Conservation (phyloP, 1,140 invertebrate genomes). For the Lepidurus couesii region DNA sequence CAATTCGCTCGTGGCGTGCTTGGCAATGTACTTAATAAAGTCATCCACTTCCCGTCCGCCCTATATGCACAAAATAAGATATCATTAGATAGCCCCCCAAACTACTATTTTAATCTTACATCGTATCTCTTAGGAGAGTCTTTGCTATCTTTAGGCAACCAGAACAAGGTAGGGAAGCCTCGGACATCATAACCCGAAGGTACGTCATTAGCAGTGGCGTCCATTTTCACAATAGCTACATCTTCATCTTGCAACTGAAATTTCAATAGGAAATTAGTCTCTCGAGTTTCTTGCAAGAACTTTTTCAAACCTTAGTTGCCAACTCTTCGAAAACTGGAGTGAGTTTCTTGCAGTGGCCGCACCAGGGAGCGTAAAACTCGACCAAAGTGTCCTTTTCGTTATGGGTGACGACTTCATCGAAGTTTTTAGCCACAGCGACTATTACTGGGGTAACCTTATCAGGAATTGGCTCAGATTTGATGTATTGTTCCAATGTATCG, state of each 20-base stretch:
- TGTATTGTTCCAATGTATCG: conserved; percentile 78
- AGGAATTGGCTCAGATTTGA: conserved; percentile 93
- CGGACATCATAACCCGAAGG: conserved; percentile 83
- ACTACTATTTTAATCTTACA: conserved; percentile 45
- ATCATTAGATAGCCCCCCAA: conserved; percentile 31
- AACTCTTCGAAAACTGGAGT: conserved; percentile 91
- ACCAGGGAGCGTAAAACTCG: conserved; percentile 99
- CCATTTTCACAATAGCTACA: conserved; percentile 93
- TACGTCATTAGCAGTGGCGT: conserved; percentile 98
- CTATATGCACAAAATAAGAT: conserved; percentile 45
- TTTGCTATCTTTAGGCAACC: conserved; percentile 80
- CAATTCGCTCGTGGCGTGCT: conserved; percentile 82
- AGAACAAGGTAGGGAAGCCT: conserved; percentile 97
- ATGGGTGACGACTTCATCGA: conserved; percentile 89
- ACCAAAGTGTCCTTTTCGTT: conserved; percentile 88
- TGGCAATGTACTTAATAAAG: conserved; percentile 93
- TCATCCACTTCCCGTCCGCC: conserved; percentile 91
- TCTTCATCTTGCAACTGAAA: conserved; percentile 73
- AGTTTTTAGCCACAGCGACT: conserved; percentile 93
- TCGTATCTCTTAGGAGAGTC: conserved; percentile 83
- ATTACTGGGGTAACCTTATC: conserved; percentile 80
- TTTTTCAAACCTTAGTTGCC: conserved; percentile 66
- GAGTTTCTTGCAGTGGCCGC: conserved; percentile 96
- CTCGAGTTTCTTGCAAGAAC: background rate
- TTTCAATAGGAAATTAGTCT: background rate